Base-by-base conservation (phyloP, 1,140 invertebrate species). In the Drosophila nikananu region DNA sequence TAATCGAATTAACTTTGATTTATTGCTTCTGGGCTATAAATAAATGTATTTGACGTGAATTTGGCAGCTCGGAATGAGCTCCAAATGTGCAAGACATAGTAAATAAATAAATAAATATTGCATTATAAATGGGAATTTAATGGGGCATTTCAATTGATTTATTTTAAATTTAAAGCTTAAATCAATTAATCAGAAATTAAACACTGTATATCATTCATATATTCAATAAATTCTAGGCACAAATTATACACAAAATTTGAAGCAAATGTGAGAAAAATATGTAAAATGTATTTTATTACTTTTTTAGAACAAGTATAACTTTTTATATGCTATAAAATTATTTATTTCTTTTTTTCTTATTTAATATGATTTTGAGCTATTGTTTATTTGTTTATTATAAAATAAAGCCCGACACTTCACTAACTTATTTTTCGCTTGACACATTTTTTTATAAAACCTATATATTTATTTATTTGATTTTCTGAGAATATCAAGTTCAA, bases 1-100 rank as follows among this genome's bases (percentile, higher is more conserved):
- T 61, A 41, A 73, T 73, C 71, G 46, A 73, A 74, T 73, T 42
- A 73, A 37, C 30, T 52, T 61, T 61, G 67, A 74, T 73, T 74
- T 52, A 74, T 74, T 42, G 67, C 67, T 30, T 35, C 27, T 52
- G 27, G 30, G 27, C 27, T 72, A 42, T 27, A 41, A 60, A 72
- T 23, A 61, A 30, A 61, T 72, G 37, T 23, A 32, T 25, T 35
- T 19, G 17, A 42, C 19, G 23, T 4, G n/a, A 39, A 9, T 32
- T 10, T 13, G 48, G 19, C 32, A 37, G n/a, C 32, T 63, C 5
- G 13, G 25, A 42, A 70, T 68, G 30, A 52, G 12, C 19, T 42
- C 6, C 17, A n/a, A 30, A 23, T 57, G 32, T 23, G 19, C 32
- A 37, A 21, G 13, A 13, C 7, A 17, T n/a, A n/a, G 1, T 15